These are phyloP conservation scores for Equus przewalskii DNA, from an alignment of 2,113 vertebrate genomes.

Conservation along the genomic window DNA sequence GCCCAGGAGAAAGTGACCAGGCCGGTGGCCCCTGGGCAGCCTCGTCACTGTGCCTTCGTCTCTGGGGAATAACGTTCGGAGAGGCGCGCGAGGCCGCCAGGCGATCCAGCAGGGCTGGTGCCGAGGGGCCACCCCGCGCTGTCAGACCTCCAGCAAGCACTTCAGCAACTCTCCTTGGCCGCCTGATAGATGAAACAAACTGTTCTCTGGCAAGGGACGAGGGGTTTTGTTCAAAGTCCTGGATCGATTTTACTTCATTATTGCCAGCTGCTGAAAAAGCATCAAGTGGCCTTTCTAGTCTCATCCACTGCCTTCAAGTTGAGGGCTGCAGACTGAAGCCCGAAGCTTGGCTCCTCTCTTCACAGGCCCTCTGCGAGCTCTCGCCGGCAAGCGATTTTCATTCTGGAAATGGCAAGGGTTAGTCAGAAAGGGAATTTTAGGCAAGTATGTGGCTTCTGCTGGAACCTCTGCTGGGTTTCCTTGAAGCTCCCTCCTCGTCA, in stretches of 20 bases:
- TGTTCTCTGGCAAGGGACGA: background rate
- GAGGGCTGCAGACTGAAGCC: background rate
- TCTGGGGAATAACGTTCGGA: background rate
- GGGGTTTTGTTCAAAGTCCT: constrained; percentile 35
- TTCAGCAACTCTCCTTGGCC: background rate
- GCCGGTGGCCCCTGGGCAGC: background rate
- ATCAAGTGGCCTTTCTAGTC: background rate
- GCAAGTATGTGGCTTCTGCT: background rate
- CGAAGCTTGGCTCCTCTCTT: background rate
- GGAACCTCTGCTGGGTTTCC: constrained; percentile 35
- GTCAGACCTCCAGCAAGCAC: background rate
- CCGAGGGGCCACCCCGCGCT: background rate
- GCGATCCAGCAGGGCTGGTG: background rate
- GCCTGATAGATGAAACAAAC: background rate
- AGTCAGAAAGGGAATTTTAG: background rate
- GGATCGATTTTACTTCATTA: constrained; percentile 25
- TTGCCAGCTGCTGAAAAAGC: background rate
- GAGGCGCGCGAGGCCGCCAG: background rate
- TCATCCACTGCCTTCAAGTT: background rate
- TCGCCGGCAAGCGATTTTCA: background rate
- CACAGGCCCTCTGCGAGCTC: background rate
- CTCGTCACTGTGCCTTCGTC: background rate
- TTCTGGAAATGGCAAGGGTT: background rate
- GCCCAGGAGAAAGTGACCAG: background rate
- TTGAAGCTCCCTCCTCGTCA: constrained; percentile 1